These are phyloP conservation scores for Chrysocyon brachyurus DNA, from an alignment of 2,797 vertebrate genomes.

Conservation along the genomic window DNA sequence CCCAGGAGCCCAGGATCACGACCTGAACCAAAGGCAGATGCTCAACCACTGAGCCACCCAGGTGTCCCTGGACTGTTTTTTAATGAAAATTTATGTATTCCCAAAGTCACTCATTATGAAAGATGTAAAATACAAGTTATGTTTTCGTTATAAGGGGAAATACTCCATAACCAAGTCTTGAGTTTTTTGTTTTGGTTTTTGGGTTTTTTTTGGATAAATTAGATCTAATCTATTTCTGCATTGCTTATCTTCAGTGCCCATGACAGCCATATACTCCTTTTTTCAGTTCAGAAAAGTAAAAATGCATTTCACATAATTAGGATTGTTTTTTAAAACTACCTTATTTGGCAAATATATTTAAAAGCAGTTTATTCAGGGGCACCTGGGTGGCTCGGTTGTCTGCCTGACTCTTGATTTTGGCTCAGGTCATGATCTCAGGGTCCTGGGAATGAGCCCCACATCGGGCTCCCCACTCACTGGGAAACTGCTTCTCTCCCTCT, in stretches of 20 bases:
- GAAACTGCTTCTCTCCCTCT: neutral
- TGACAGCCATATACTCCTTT: neutral
- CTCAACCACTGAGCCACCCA: too few species aligned
- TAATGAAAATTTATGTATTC: conserved; percentile 49
- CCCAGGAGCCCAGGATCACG: too few species aligned
- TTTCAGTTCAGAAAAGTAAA: conserved; percentile 17
- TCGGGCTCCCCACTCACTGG: neutral
- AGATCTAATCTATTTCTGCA: conserved; percentile 16
- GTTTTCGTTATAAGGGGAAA: conserved; percentile 33
- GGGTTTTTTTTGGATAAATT: neutral
- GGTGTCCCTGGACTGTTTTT: neutral
- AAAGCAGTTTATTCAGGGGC: neutral
- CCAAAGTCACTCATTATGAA: conserved; percentile 25
- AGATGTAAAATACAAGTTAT: conserved; percentile 27
- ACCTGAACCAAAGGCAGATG: too few species aligned
- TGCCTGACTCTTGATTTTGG: neutral
- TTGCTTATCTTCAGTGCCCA: neutral
- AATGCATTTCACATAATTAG: conserved; percentile 32
- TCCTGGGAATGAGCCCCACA: neutral
- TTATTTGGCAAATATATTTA: conserved; percentile 9
- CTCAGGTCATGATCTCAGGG: neutral
- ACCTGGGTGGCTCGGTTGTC: neutral
- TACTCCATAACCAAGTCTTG: neutral
- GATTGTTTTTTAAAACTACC: conserved; percentile 39
- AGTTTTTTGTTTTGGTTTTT: neutral